Base-by-base conservation (phyloP, 2,113 vertebrate genomes). In the Tringa solitaria region DNA sequence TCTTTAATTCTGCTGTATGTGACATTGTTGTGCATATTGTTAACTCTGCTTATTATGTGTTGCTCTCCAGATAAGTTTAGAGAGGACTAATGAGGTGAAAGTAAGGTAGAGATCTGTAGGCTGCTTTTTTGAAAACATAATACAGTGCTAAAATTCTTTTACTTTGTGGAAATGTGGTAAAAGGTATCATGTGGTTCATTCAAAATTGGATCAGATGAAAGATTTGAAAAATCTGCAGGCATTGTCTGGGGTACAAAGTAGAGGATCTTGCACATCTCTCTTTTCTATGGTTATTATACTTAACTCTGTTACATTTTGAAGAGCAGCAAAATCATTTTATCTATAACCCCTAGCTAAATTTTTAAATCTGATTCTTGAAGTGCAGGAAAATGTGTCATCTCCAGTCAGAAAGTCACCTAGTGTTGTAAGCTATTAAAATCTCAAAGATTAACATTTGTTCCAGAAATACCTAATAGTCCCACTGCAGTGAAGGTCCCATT, bases 361-460 rank as follows among this genome's bases (percentile, higher is more conserved):
- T 79, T 86, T 27, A 63, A 86, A 53, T 60, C 43, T 74, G 35
- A 41, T 45, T 88, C 22, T 53, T 90, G 63, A 73, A 68, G 30
- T 69, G 46, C 32, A 53, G 32, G 28, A 76, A 82, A 89, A 74
- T 43, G 23, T 90, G 60, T 89, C 37, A 54, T 64, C 59, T 93
- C 86, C 50, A 83, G 63, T 88, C 78, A 95, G 74, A 76, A 90
- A 89, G 94, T 84, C 84, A 77, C 41, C 22, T 48, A 13, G 43
- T 73, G 18, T 56, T 94, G 10, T 67, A 89, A 74, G 54, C 41
- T 90, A 46, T 89, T 92, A 92, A 90, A 90, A 83, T 92, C 63
- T 82, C 77, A 48, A 27, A 94, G 39, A 89, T 14, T 57, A 73
- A 37, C 74, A 50, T 85, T 93, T 92, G 33, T 87, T 88, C 39